These are phyloP conservation scores for Gasterosteus aculeatus DNA, from an alignment of 2,113 vertebrate species.

Conservation along the genomic window DNA sequence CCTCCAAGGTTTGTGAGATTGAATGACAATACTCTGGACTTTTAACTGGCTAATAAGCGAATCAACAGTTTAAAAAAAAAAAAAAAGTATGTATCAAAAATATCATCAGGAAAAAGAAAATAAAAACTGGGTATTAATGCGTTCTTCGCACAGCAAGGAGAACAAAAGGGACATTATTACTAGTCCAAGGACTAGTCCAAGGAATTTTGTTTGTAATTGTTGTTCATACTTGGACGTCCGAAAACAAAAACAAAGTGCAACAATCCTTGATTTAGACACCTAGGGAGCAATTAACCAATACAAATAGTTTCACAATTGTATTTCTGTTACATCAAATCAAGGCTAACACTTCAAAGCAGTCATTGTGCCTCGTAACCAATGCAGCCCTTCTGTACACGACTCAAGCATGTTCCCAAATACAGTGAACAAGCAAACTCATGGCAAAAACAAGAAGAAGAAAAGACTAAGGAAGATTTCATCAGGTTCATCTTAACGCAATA, in stretches of 20 bases:
- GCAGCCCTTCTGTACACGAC: background rate
- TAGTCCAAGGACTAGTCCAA: background rate
- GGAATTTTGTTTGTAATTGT: background rate
- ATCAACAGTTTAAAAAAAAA: background rate
- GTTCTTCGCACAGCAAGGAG: background rate
- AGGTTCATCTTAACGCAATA: background rate
- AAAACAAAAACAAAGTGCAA: background rate
- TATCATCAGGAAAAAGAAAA: background rate
- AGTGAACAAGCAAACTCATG: background rate
- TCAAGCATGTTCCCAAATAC: background rate
- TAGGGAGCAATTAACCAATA: background rate
- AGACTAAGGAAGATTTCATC: too few species aligned
- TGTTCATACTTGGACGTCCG: background rate
- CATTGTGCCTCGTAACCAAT: background rate
- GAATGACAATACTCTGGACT: conserved; percentile 31
- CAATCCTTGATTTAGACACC: background rate
- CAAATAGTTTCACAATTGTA: background rate
- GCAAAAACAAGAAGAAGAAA: background rate
- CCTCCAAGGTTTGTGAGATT: conserved; percentile 10
- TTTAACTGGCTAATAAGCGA: background rate
- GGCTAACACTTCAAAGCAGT: background rate
- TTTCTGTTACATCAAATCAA: background rate
- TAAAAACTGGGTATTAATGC: background rate
- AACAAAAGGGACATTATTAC: conserved; percentile 1
- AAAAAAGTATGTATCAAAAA: too few species aligned